Conservation (phyloP, 2,113 vertebrate genomes). For the Fulmarus glacialis region DNA sequence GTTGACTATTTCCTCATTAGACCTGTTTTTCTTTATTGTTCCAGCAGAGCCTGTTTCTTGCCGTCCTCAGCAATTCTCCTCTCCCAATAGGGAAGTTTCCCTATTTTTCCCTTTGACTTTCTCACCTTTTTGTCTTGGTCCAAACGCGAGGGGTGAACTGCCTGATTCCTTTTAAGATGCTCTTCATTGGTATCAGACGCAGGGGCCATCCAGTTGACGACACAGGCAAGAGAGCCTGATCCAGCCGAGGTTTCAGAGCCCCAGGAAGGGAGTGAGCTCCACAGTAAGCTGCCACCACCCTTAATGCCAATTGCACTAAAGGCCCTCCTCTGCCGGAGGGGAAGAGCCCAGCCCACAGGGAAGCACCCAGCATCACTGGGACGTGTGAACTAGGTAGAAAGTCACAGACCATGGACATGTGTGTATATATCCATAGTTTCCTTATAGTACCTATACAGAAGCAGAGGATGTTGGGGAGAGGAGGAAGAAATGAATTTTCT, state of each 20-base stretch:
- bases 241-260: neutral
- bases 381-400: neutral
- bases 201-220: neutral
- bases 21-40: neutral
- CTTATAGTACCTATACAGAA: neutral
- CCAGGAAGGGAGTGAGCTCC: neutral
- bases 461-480: neutral
- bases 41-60: neutral
- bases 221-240: neutral
- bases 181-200: fast-evolving
- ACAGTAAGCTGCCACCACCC: neutral
- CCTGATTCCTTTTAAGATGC: neutral
- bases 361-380: neutral
- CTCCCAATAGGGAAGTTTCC: neutral
- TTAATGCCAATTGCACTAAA: neutral
- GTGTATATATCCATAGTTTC: neutral
- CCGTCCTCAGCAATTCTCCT: neutral
- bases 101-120: neutral
- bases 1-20: neutral
- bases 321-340: neutral
- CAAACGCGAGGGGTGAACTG: neutral
- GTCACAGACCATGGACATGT: fast-evolving
- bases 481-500: neutral
- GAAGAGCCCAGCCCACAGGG: neutral
- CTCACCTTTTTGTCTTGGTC: neutral